A percentile compares a stretch with the other conserved stretches of the same genome.
These are phyloP conservation scores for Leptopilina myrica DNA, from an alignment of 2,888 invertebrate genomes.

Conservation along the genomic window DNA sequence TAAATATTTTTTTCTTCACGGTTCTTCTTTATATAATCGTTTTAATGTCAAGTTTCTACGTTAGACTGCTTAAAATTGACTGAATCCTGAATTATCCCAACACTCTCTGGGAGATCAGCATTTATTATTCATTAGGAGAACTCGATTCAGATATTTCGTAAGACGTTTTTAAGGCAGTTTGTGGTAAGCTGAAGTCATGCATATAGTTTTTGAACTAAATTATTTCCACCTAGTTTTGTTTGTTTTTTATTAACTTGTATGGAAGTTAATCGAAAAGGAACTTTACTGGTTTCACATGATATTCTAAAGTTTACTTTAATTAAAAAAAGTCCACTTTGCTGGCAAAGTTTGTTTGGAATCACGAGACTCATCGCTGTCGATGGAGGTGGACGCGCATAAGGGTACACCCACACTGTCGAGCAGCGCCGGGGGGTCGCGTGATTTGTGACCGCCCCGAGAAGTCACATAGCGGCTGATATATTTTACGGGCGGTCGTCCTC, in stretches of 20 bases:
- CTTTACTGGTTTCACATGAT: too few species aligned
- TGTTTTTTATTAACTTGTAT: too few species aligned
- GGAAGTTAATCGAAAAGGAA: too few species aligned
- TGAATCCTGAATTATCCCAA: background rate
- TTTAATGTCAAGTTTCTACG: background rate
- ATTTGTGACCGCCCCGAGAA: slow-evolving; percentile 76
- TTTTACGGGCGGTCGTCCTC: slow-evolving; percentile 73
- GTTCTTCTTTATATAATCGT: background rate
- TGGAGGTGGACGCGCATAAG: slow-evolving; percentile 55
- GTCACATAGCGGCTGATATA: slow-evolving; percentile 77
- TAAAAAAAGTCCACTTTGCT: background rate
- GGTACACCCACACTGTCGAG: slow-evolving; percentile 70
- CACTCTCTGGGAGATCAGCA: background rate
- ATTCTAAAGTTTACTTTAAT: background rate
- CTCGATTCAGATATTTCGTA: background rate
- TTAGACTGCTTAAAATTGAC: background rate
- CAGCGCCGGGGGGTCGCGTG: slow-evolving; percentile 75
- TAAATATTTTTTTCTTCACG: background rate
- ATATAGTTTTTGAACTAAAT: too few species aligned
- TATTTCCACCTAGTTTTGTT: too few species aligned
- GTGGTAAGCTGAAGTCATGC: background rate
- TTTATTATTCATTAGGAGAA: slow-evolving; percentile 5
- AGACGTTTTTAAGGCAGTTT: background rate
- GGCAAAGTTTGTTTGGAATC: background rate
- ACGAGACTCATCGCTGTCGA: slow-evolving; percentile 1